A percentile compares a stretch with the other conserved stretches of the same genome.
phyloP scores from a whole-genome alignment of 1,140 invertebrate species.

The Venturia canescens region DNA sequence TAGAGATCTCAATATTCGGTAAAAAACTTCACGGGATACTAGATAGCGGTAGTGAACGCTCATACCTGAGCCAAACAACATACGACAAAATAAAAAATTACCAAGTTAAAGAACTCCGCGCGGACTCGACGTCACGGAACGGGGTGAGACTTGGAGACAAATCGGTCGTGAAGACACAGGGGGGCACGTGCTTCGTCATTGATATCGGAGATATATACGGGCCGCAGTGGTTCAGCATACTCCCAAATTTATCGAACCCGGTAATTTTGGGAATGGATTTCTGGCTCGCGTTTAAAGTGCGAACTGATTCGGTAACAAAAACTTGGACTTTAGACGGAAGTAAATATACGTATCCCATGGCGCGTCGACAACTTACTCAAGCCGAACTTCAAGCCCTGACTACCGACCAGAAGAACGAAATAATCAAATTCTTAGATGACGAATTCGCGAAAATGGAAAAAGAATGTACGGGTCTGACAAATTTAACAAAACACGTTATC shows the following conservation, averaged over 20 bases:
- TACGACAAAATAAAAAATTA: background rate
- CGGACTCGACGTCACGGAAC: slow-evolving; percentile 22
- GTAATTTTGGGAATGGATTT: slow-evolving; percentile 44
- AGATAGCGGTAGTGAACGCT: background rate
- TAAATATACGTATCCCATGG: slow-evolving; percentile 29
- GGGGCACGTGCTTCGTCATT: slow-evolving; percentile 28
- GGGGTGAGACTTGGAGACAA: slow-evolving; percentile 22
- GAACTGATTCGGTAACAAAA: slow-evolving; percentile 9
- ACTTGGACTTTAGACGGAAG: slow-evolving; percentile 43
- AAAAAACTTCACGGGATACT: background rate
- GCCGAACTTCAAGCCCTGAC: slow-evolving; percentile 19
- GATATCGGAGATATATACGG: slow-evolving; percentile 41
- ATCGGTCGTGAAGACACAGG: background rate
- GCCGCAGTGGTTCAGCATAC: slow-evolving; percentile 26
- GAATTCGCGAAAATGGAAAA: slow-evolving; percentile 49
- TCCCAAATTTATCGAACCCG: slow-evolving; percentile 16
- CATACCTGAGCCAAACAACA: background rate
- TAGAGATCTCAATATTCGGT: background rate
- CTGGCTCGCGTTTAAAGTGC: slow-evolving; percentile 17
- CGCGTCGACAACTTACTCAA: background rate
- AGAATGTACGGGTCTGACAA: slow-evolving; percentile 35
- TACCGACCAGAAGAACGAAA: background rate
- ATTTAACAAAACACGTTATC: slow-evolving; percentile 45
- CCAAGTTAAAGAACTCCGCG: slow-evolving; percentile 29
- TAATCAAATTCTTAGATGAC: slow-evolving; percentile 25